Percentiles rank a stretch among this genome's conserved stretches.
Conservation (phyloP, 2,797 vertebrate species). For the Syngnathus rostellatus region DNA sequence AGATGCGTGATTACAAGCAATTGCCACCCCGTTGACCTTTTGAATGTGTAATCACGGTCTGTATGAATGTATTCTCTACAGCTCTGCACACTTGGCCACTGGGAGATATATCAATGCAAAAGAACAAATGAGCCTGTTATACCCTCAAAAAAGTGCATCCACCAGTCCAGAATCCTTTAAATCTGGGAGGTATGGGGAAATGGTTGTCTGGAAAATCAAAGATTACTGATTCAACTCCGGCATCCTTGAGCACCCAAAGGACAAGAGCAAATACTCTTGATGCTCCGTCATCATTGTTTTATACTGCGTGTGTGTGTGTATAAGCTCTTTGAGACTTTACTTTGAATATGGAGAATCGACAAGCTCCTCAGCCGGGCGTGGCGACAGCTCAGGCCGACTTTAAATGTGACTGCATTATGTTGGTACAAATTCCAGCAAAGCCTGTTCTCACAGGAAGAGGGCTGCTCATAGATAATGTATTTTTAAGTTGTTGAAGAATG, state of each 20-base stretch:
- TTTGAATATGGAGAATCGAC: neutral
- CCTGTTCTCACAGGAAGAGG: neutral
- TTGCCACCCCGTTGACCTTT: conserved; percentile 37
- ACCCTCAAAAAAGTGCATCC: neutral
- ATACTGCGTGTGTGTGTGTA: neutral
- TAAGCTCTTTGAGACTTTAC: neutral
- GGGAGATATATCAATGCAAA: neutral
- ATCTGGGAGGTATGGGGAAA: neutral
- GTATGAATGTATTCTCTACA: conserved; percentile 26
- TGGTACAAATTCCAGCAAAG: neutral
- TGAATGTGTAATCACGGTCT: conserved; percentile 28
- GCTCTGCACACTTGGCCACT: conserved; percentile 6
- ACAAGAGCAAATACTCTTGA: neutral
- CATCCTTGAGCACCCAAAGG: neutral
- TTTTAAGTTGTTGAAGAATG: neutral
- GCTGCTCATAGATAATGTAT: neutral
- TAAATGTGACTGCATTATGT: neutral
- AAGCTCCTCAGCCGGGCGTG: neutral
- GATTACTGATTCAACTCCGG: neutral
- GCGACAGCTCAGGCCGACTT: neutral
- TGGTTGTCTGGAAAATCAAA: neutral
- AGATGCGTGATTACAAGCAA: conserved; percentile 30
- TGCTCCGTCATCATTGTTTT: neutral
- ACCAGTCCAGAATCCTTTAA: neutral
- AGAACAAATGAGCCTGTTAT: neutral